Conservation (phyloP, 2,113 vertebrate genomes). For the Aythya baeri region DNA sequence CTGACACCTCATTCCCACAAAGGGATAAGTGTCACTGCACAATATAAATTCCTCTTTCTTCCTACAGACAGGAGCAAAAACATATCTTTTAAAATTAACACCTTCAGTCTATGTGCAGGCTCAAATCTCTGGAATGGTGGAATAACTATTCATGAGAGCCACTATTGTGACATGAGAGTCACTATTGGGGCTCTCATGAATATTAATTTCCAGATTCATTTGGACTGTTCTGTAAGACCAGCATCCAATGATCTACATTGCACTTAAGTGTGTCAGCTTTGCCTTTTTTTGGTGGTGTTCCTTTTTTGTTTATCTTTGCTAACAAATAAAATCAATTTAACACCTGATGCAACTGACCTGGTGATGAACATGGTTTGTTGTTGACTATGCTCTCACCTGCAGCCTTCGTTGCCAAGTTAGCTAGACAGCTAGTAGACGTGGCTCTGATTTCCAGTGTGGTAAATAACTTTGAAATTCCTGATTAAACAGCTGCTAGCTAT, state of each 20-base stretch:
- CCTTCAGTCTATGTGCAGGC: neutral
- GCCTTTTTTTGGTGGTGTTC: fast-evolving
- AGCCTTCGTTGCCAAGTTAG: neutral
- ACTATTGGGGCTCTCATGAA: neutral
- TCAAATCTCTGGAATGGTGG: neutral
- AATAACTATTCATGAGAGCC: neutral
- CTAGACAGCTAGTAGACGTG: neutral
- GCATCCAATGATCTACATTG: neutral
- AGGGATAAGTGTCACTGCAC: neutral
- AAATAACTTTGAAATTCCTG: neutral
- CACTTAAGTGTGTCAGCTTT: neutral
- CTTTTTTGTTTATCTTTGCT: neutral
- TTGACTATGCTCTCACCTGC: neutral
- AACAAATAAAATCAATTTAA: neutral
- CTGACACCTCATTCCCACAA: neutral
- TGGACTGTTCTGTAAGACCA: neutral
- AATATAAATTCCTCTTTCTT: neutral
- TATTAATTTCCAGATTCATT: neutral
- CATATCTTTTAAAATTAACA: neutral
- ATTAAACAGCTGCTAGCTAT: neutral
- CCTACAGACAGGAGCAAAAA: neutral
- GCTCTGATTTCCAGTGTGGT: neutral
- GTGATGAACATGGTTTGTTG: neutral
- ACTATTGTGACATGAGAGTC: neutral
- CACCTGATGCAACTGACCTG: neutral